phyloP scores from a whole-genome alignment of 2,888 invertebrate genomes.

The Kuschelorhynchus macadamiae region DNA sequence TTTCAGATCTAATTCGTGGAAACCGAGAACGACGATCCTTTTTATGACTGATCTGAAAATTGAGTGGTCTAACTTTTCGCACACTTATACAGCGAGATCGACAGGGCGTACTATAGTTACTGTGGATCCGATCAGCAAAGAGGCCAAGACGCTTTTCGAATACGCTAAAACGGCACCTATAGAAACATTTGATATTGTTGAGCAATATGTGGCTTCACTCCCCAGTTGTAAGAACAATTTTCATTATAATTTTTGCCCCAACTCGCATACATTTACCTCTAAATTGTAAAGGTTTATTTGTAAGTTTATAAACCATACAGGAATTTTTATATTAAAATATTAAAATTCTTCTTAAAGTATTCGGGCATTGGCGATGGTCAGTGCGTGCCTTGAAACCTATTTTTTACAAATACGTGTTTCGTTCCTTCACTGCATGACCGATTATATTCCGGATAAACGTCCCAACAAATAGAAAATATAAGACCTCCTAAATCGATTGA shows the following conservation, averaged over 20 bases:
- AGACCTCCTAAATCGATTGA: no score
- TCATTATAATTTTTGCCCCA: background rate
- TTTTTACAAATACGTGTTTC: no score
- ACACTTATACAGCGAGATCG: slow-evolving; percentile 70
- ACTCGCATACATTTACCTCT: no score
- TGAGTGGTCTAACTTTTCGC: slow-evolving; percentile 72
- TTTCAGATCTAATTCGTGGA: slow-evolving; percentile 76
- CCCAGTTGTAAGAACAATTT: slow-evolving; percentile 67
- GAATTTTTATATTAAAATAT: no score
- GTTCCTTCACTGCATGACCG: no score
- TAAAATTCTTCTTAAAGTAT: no score
- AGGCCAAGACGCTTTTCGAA: slow-evolving; percentile 73
- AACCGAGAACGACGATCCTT: slow-evolving; percentile 77
- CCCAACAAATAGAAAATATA: no score
- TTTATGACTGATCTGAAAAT: slow-evolving; percentile 81
- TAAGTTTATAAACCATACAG: no score
- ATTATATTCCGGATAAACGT: no score
- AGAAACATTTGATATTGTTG: slow-evolving; percentile 62
- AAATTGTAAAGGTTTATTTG: no score
- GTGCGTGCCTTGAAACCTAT: no score
- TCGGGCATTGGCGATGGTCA: no score
- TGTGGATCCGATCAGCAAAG: slow-evolving; percentile 79
- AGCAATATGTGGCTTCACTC: slow-evolving; percentile 58
- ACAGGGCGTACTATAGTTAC: slow-evolving; percentile 76
- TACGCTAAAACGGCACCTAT: slow-evolving; percentile 69